These are phyloP conservation scores for Rhopalosiphum nymphaeae DNA, from an alignment of 2,888 invertebrate species.

Conservation along the genomic window DNA sequence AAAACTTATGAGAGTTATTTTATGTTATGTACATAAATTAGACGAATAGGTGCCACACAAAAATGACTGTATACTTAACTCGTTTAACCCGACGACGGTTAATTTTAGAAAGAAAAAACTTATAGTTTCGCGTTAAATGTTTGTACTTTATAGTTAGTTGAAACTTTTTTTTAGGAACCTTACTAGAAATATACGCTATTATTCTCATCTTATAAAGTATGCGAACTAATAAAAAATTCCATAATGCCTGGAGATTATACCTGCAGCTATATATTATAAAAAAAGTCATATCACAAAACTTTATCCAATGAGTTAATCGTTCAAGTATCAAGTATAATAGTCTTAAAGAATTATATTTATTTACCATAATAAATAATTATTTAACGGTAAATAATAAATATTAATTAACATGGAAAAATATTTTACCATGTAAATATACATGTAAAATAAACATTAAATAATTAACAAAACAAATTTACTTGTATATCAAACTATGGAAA, in stretches of 20 bases:
- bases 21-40: not conserved
- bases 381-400: not conserved
- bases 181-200: not conserved
- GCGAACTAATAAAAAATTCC: constrained; percentile 13
- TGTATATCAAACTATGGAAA: not conserved
- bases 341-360: not conserved
- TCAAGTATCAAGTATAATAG: not conserved
- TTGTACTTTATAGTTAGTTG: constrained; percentile 10
- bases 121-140: not conserved
- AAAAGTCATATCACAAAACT: not conserved
- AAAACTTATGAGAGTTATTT: not conserved
- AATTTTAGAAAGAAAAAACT: not conserved
- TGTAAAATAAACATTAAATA: not conserved
- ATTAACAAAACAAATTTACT: not conserved
- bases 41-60: not conserved
- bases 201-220: constrained; percentile 12
- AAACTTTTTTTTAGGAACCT: not conserved
- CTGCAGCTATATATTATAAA: not conserved
- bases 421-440: not conserved
- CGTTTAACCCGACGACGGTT: not conserved
- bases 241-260: not conserved
- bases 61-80: constrained; percentile 8
- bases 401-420: not conserved
- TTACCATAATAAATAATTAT: not conserved
- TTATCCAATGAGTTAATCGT: not conserved